A percentile compares a stretch with the other conserved stretches of the same genome.
Evolutionary conservation across 1,140 invertebrate species (phyloP).

Genomic region (Cryptotermes secundus): DNA sequence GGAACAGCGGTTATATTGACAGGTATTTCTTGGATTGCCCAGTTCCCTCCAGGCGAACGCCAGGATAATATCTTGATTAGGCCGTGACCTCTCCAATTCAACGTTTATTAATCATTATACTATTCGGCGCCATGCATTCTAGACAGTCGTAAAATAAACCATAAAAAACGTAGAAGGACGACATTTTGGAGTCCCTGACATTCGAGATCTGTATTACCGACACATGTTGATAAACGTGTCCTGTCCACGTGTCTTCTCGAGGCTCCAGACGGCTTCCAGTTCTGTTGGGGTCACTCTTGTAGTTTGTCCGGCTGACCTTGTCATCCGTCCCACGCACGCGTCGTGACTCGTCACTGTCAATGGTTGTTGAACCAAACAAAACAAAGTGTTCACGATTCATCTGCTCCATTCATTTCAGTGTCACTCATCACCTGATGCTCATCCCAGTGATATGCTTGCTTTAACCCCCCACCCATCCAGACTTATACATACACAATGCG

Average conservation of each 20-base stretch:
- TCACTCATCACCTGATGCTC: not conserved
- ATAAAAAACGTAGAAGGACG: no score
- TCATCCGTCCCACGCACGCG: not conserved
- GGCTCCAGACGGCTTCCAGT: not conserved
- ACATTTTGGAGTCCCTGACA: not conserved
- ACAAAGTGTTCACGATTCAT: not conserved
- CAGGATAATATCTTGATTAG: no score
- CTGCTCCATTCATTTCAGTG: not conserved
- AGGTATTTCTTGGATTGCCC: no score
- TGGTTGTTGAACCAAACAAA: not conserved
- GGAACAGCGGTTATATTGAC: no score
- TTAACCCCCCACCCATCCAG: no score
- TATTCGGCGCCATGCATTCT: no score
- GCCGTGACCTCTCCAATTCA: no score
- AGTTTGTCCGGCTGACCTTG: not conserved
- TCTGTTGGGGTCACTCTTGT: not conserved
- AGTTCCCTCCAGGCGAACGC: no score
- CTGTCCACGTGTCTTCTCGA: not conserved
- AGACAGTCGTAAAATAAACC: no score
- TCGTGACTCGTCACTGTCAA: not conserved
- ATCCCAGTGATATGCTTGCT: not conserved
- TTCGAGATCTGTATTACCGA: not conserved
- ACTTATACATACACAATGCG: no score
- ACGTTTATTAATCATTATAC: no score
- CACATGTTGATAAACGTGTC: not conserved